Evolutionary conservation across 2,888 invertebrate genomes (phyloP), one percentile per base, ranked within the genome.

Genomic region (Acronicta leporina): DNA sequence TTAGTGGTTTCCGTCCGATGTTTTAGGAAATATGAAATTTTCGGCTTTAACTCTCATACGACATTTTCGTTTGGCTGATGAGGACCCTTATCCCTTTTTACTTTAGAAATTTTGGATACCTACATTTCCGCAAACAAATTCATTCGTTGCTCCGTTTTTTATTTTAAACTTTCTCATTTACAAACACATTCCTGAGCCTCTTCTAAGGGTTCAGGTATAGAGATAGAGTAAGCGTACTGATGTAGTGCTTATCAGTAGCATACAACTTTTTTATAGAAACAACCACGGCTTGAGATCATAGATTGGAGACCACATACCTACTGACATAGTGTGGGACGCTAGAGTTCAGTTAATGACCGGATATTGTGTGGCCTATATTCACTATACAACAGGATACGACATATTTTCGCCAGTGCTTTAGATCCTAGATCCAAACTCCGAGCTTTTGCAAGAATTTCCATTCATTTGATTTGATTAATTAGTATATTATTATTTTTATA

Each of bases 11-110:
- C 85, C 74, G 75, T 73, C 74, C 81, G 73, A 84, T 87, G 89
- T 91, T 91, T 89, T 87, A 84, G 88, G 87, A 87, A 89, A 89
- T 88, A 87, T 87, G 81, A 86, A 86, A 85, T 89, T 89, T 74
- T 87, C 75, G 78, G 76, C 75, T 84, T 83, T 81, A 83, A 77
- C 68, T 77, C 65, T 41, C 53, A 54, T 71, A 71, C 67, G 54
- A 63, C 71, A 43, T 63, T 75, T 63, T 56, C 58, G 48, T 68
- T 67, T 57, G 65, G 50, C 50, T 42, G 44, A 25, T 59, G 63
- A 70, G 54, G 50, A 67, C 71, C 48, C 58, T 70, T 70, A 64
- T 56, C 53, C 53, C 61, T 61, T 57, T 74, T 63, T 45, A 51
- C 53, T 69, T 54, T 48, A 38, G 15, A 44, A 42, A 51, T 57